Evolutionary conservation across 2,113 vertebrate genomes (phyloP), one percentile per base, ranked within the genome.

Genomic region (Sceloporus tristichus): DNA sequence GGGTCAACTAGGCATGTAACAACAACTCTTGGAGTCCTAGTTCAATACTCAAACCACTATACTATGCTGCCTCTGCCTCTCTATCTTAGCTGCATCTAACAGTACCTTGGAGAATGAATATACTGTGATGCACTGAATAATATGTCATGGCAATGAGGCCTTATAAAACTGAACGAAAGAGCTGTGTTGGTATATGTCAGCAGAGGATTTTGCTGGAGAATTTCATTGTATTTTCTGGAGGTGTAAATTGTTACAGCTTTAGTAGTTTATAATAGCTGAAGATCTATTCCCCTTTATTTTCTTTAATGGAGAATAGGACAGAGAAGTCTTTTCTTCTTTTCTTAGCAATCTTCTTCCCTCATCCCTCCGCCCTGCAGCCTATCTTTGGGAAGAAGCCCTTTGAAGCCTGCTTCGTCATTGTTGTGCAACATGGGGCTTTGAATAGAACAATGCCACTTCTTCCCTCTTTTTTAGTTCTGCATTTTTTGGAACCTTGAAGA

Each of bases 211-310:
- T 83, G 59, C 42, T 77, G 42, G 73, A 56, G 81, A 77, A 84
- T 54, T 38, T 83, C 73, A 84, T 56, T 83, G 68, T 70, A 48
- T n/a, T 83, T 88, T 66, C 29, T 78, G 29, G 48, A 88, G 73
- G 74, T 84, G 48, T 70, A 75, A 88, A 77, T 53, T 68, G 73
- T 54, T 68, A n/a, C 80, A 68, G 73, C 56, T 68, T 82, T 87
- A 82, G 75, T 88, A 62, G 42, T 84, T 88, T 84, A 68, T 56
- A 88, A 88, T 78, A 83, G 81, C 48, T 83, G 73, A 88, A 78
- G 62, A 83, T 88, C 80, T 66, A 82, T 82, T 76, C 42, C 54
- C 62, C 54, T 85, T 87, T 83, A 88, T 83, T 78, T 88, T 88
- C 42, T 88, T 88, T 78, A 88, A 88, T 54, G 53, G 80, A 84